phyloP scores from a whole-genome alignment of 1,140 invertebrate species.

The Chionoecetes opilio region DNA sequence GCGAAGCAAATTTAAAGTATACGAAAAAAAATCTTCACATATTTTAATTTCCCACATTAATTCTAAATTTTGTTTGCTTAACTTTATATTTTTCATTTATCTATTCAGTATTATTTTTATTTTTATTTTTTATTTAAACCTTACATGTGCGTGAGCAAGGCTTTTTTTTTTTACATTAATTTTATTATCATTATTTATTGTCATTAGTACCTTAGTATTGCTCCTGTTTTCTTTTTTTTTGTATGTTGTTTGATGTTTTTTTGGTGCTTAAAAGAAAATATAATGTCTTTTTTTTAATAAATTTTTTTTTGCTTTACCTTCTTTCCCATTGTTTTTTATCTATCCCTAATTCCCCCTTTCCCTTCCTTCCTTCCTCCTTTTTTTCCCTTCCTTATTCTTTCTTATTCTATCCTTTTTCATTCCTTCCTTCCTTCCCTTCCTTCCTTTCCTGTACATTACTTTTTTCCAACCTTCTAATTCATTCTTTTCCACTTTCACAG shows the following conservation, averaged over 20 bases:
- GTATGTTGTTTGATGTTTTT: background rate
- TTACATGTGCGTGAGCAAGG: background rate
- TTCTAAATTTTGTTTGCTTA: background rate
- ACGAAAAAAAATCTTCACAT: background rate
- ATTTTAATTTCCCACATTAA: background rate
- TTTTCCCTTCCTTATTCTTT: too few relatives aligned
- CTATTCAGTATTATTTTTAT: background rate
- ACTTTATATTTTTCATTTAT: background rate
- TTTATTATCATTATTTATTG: too few relatives aligned
- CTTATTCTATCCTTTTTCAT: too few relatives aligned
- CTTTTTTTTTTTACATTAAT: background rate
- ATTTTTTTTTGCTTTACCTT: background rate
- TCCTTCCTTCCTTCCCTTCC: too few relatives aligned
- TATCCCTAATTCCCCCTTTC: background rate
- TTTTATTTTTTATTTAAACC: background rate
- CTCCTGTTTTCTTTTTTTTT: conserved; percentile 21
- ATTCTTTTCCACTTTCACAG: background rate
- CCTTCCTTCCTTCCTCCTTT: conserved; percentile 32
- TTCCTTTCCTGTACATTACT: background rate
- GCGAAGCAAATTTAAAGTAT: background rate
- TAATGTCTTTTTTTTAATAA: background rate
- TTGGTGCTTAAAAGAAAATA: background rate
- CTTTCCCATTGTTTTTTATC: background rate
- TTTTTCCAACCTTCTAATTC: background rate
- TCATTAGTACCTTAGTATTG: background rate